phyloP scores from a whole-genome alignment of 1,140 invertebrate genomes.

The Meloidogyne exigua region DNA sequence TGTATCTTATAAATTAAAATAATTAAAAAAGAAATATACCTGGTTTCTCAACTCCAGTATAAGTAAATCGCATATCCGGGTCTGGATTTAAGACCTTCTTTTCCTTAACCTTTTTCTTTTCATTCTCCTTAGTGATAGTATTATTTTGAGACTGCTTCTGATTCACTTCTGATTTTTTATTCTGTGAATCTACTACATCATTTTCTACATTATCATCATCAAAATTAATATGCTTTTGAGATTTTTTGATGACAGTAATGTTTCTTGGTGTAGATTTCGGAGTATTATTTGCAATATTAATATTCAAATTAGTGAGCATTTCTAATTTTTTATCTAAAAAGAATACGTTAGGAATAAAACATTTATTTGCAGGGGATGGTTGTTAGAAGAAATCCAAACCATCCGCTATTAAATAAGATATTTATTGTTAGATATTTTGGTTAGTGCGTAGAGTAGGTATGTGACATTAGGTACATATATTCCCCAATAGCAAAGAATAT shows the following conservation, averaged over 20 bases:
- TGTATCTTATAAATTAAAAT: no score
- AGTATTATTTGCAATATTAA: constrained; percentile 19
- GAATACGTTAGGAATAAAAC: no score
- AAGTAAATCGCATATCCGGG: constrained; percentile 23
- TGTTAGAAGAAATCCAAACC: no score
- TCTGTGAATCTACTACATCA: neutral
- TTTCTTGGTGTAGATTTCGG: neutral
- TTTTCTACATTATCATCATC: neutral
- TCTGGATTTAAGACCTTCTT: neutral
- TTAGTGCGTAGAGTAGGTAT: no score
- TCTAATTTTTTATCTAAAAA: no score
- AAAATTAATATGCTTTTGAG: neutral
- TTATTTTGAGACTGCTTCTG: neutral
- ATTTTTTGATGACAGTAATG: neutral
- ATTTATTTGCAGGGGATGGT: no score
- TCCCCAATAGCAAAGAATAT: no score
- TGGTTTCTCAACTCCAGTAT: neutral
- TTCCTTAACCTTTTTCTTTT: neutral
- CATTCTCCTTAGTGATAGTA: neutral
- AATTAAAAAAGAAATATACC: neutral
- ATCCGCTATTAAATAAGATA: no score
- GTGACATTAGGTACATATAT: no score
- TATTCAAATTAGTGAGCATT: constrained; percentile 10
- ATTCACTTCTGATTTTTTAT: neutral
- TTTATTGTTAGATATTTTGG: no score